A percentile compares a stretch with the other conserved stretches of the same genome.
These are phyloP conservation scores for Frieseomelitta varia DNA, from an alignment of 1,140 invertebrate species.

Conservation along the genomic window DNA sequence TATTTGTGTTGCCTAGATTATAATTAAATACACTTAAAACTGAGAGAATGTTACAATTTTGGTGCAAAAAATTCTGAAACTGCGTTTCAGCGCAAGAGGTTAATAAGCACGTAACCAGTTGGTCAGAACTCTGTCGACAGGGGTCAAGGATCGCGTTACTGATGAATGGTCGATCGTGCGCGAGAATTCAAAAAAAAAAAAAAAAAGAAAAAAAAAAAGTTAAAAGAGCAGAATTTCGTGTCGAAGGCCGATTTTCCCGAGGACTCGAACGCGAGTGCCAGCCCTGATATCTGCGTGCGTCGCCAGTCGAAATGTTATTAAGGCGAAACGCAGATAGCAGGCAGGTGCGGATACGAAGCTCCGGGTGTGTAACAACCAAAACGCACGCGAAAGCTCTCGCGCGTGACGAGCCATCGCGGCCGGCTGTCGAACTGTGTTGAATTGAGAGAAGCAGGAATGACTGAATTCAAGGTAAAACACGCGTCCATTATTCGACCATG, in stretches of 20 bases:
- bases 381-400: slow-evolving; percentile 64
- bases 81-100: no score
- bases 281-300: slow-evolving; percentile 45
- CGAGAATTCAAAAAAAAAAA: not conserved
- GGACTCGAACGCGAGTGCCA: slow-evolving; percentile 25
- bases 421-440: slow-evolving; percentile 54
- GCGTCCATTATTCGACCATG: slow-evolving; percentile 38
- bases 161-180: no score
- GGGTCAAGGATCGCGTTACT: no score
- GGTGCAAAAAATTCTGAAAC: no score
- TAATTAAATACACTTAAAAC: no score
- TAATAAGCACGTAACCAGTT: no score
- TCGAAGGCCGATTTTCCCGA: slow-evolving; percentile 39
- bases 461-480: slow-evolving; percentile 58
- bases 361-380: slow-evolving; percentile 65
- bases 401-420: slow-evolving; percentile 63
- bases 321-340: slow-evolving; percentile 58
- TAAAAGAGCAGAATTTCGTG: slow-evolving; percentile 47
- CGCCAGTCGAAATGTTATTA: slow-evolving; percentile 64
- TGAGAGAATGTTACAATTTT: no score
- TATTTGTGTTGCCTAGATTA: no score
- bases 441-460: slow-evolving; percentile 43
- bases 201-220: not conserved
- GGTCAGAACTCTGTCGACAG: no score
- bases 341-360: slow-evolving; percentile 61